These are phyloP conservation scores for Phyllostomus discolor DNA, from an alignment of 2,113 vertebrate species.

Conservation along the genomic window DNA sequence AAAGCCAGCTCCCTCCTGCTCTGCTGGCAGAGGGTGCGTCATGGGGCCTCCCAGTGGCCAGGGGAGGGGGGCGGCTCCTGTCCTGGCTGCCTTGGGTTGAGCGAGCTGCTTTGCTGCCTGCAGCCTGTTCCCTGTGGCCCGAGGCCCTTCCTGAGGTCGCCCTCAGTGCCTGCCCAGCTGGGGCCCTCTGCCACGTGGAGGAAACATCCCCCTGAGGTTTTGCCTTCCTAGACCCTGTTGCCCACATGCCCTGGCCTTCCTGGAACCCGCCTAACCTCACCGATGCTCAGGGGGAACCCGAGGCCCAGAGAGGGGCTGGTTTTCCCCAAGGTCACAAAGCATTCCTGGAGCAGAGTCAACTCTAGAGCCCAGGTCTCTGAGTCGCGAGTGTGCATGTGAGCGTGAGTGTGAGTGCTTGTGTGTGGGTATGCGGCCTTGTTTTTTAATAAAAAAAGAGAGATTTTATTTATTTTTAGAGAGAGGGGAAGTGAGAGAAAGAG, in stretches of 20 bases:
- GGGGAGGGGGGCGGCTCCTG: neutral
- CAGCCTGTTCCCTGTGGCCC: neutral
- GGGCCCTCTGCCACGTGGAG: neutral
- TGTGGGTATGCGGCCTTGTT: neutral
- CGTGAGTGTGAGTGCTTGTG: neutral
- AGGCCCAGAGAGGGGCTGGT: neutral
- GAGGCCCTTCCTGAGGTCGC: no score
- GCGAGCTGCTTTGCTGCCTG: neutral
- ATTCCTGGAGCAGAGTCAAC: neutral
- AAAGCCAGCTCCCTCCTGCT: neutral
- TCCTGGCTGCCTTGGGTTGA: neutral
- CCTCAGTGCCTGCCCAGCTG: no score
- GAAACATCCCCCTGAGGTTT: accelerated
- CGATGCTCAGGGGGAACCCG: neutral
- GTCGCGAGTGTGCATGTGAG: neutral
- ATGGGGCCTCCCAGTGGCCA: neutral
- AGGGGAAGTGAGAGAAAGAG: no score
- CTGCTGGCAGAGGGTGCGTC: neutral
- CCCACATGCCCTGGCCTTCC: neutral
- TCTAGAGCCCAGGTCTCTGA: neutral
- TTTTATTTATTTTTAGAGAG: no score
- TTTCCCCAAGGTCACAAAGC: neutral
- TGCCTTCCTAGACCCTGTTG: neutral
- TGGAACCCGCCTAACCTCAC: neutral
- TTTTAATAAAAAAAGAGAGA: no score